Evolutionary conservation across 2,113 vertebrate species (phyloP).

Genomic region (Montifringilla adamsi): DNA sequence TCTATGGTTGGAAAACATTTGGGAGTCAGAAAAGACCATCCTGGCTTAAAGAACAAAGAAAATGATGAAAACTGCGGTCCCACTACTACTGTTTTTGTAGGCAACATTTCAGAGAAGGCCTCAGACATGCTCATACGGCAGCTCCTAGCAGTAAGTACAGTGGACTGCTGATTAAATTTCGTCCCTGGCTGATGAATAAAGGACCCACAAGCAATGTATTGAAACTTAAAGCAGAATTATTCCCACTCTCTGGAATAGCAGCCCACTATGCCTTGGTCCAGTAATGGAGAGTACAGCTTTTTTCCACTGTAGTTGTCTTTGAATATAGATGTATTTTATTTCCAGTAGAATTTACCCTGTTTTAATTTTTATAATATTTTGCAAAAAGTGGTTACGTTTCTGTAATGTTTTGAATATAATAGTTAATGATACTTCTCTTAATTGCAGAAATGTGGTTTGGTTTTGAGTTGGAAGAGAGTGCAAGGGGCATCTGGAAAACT

Average conservation of each 20-base stretch:
- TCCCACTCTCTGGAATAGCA: background rate
- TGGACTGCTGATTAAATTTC: background rate
- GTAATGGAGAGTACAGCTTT: background rate
- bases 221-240: background rate
- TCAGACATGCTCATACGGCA: conserved; percentile 98
- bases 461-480: conserved; percentile 98
- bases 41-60: conserved; percentile 82
- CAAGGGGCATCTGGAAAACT: conserved; percentile 98
- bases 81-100: conserved; percentile 97
- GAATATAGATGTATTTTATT: background rate
- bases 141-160: conserved; percentile 88
- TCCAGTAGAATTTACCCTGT: background rate
- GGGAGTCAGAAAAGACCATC: conserved; percentile 83
- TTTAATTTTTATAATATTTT: background rate
- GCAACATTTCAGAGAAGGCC: conserved; percentile 98
- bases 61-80: conserved; percentile 89
- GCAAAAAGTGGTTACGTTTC: background rate
- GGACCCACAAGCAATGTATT: background rate
- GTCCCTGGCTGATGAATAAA: background rate
- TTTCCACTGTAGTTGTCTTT: background rate
- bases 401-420: background rate
- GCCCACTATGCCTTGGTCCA: background rate
- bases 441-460: conserved; percentile 95
- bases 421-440: conserved; percentile 16
- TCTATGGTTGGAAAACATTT: conserved; percentile 92